Evolutionary conservation across 2,797 vertebrate genomes (phyloP).

Genomic region (Lates japonicus): DNA sequence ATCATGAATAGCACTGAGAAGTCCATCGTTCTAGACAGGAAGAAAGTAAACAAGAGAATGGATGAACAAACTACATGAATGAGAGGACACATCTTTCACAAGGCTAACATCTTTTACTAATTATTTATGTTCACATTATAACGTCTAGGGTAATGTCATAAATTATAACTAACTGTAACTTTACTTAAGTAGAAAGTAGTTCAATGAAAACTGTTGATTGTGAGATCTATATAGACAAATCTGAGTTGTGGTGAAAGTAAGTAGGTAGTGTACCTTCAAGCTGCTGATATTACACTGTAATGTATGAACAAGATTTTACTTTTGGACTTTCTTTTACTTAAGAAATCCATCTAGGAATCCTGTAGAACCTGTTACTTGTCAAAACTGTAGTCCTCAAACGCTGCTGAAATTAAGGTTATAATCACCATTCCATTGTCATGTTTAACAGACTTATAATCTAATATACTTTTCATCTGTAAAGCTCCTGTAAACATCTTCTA

Average conservation of each 20-base stretch:
- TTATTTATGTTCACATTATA: background rate
- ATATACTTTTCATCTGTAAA: too few species aligned
- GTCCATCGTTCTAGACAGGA: constrained; percentile 90
- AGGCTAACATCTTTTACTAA: too few species aligned
- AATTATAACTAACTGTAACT: background rate
- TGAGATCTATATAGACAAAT: background rate
- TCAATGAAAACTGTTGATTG: too few species aligned
- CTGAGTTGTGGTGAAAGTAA: background rate
- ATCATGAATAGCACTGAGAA: constrained; percentile 95
- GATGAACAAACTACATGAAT: background rate
- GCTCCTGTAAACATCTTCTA: too few species aligned
- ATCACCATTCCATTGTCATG: too few species aligned
- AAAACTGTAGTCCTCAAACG: too few species aligned
- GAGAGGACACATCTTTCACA: background rate
- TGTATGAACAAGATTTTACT: background rate
- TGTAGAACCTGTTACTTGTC: too few species aligned
- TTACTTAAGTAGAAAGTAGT: background rate
- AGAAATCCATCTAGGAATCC: too few species aligned
- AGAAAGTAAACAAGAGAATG: background rate
- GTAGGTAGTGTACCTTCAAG: too few species aligned
- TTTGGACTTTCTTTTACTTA: background rate
- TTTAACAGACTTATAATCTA: too few species aligned
- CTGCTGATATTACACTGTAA: background rate
- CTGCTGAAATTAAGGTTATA: too few species aligned
- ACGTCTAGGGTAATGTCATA: too few species aligned